Conservation (phyloP, 2,888 invertebrate species). For the Chrysolina oricalcia region DNA sequence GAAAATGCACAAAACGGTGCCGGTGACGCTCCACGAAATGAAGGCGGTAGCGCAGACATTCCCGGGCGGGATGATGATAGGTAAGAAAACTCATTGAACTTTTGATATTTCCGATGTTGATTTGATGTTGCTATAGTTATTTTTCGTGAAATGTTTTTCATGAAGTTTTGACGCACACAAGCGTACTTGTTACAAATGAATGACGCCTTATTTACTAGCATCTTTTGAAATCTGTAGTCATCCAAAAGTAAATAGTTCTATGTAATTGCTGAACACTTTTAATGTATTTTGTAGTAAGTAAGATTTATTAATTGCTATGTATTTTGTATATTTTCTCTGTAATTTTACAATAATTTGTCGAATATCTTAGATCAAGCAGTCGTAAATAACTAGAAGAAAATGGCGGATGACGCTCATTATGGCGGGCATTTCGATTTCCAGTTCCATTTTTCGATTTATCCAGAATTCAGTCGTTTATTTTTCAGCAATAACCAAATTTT, state of each 20-base stretch:
- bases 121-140: conserved; percentile 11
- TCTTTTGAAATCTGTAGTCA: conserved; percentile 59
- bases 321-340: conserved; percentile 56
- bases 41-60: conserved; percentile 84
- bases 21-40: conserved; percentile 79
- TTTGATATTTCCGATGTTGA: background rate
- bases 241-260: conserved; percentile 56
- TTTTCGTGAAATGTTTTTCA: conserved; percentile 27
- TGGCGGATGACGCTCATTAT: conserved; percentile 59
- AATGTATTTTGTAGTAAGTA: conserved; percentile 57
- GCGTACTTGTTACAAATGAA: background rate
- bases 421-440: conserved; percentile 64
- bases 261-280: conserved; percentile 49
- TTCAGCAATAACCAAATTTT: conserved; percentile 55
- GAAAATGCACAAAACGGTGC: conserved; percentile 78
- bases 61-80: conserved; percentile 88
- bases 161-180: background rate
- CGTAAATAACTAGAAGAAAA: conserved; percentile 56
- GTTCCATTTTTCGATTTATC: conserved; percentile 32
- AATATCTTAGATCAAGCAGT: conserved; percentile 53
- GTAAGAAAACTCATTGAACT: conserved; percentile 70
- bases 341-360: conserved; percentile 52
- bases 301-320: conserved; percentile 58
- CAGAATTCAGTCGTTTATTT: conserved; percentile 49
- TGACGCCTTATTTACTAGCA: background rate